Evolutionary conservation across 2,113 vertebrate genomes (phyloP).

Genomic region (Ascaphus truei): DNA sequence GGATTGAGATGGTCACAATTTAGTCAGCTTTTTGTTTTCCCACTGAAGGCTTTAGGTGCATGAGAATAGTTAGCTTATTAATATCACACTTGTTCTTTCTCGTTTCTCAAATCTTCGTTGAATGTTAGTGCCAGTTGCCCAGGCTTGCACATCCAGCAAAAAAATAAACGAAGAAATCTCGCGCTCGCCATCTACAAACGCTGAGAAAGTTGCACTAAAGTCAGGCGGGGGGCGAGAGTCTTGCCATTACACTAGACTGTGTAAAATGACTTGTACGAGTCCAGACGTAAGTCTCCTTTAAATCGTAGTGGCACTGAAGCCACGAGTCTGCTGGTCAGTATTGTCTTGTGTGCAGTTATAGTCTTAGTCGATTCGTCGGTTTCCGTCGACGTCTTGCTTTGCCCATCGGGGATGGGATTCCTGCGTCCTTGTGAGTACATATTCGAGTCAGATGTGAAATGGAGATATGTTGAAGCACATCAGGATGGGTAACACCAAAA

Average conservation of each 20-base stretch:
- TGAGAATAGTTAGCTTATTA: conserved; percentile 53
- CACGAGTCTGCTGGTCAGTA: not conserved
- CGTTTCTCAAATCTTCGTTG: not conserved
- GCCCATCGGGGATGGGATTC: not conserved
- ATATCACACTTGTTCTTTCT: not conserved
- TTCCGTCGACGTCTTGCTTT: not conserved
- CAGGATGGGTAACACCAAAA: not conserved
- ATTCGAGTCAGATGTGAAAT: conserved; percentile 13
- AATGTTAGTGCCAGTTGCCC: conserved; percentile 37
- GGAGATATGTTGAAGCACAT: conserved; percentile 21
- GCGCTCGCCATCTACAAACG: not conserved
- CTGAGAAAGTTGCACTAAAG: no score
- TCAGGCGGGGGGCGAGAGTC: not conserved
- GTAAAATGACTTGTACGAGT: not conserved
- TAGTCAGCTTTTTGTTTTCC: conserved; percentile 17
- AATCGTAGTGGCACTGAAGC: not conserved
- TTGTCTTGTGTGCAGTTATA: not conserved
- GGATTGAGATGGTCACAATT: not conserved
- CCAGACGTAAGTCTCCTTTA: not conserved
- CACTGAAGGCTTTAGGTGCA: conserved; percentile 56
- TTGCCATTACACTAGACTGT: not conserved
- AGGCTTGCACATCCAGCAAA: conserved; percentile 42
- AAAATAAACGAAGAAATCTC: not conserved
- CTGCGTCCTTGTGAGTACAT: not conserved
- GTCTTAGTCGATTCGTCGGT: not conserved